Evolutionary conservation across 2,797 vertebrate genomes (phyloP), one percentile per base, ranked within the genome.

Genomic region (Pteronotus mesoamericanus): DNA sequence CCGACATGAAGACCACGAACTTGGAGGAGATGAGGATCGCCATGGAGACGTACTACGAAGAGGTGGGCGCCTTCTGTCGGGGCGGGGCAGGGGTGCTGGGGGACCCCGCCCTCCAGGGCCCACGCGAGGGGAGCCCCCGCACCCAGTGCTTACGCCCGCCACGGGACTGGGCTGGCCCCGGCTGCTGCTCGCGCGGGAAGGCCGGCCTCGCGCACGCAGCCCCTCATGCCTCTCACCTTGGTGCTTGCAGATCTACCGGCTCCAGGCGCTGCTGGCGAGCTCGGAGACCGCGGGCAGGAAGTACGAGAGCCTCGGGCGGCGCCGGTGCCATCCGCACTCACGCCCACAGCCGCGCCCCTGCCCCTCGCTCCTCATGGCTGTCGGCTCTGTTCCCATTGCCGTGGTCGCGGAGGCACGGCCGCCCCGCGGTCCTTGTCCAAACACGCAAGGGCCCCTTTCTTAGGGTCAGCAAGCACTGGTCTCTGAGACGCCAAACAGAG

Each of bases 1-100:
- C 99, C 72, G 99, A 99, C 6, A 48, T 99, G 94, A 99, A 99
- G 98, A 99, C 98, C 48, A 99, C 98, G 26, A 98, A 98, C 98
- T 84, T 99, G 97, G 99, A 99, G 95, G 99, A 99, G 98, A 98
- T 99, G 98, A 99, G 98, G 97, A 98, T 99, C 66, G 98, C 99
- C n/a, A 98, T 99, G 97, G 99, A 99, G 96, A 99, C 98, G 0
- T 99, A 99, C 97, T 99, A 98, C 64, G 99, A 99, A 61, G 99
- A 99, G 99, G 99, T 99, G 97, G 0, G 71, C 26, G 12, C 32
- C 42, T 93, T 42, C n/a, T 64, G 46, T 32, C 0, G 15, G 83
- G 51, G 46, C 22, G 1, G 3, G 21, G 71, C 59, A 57, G 14
- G 32, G 34, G 1, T 9, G 8, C 29, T 18, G 2, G 24, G 19